Evolutionary conservation across 2,113 vertebrate genomes (phyloP).

Genomic region (Rallus limicola): DNA sequence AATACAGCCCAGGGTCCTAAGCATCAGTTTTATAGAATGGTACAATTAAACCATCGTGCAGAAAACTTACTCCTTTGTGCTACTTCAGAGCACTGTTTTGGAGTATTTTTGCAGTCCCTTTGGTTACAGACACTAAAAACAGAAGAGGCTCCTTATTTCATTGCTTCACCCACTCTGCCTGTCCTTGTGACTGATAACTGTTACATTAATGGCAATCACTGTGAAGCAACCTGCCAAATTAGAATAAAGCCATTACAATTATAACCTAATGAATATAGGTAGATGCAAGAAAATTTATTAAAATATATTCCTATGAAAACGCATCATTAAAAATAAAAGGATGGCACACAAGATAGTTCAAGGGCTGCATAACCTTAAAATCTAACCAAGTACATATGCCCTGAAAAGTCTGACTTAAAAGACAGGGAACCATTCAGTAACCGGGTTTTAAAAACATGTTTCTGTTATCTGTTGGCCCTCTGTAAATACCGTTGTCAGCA

Average conservation of each 20-base stretch:
- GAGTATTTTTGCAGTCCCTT: slow-evolving; percentile 20
- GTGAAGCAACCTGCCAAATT: background rate
- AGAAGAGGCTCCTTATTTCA: background rate
- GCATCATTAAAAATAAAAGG: background rate
- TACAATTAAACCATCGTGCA: background rate
- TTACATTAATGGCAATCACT: background rate
- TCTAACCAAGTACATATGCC: background rate
- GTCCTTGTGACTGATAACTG: background rate
- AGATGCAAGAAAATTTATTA: background rate
- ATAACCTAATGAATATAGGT: background rate
- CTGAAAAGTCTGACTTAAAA: background rate
- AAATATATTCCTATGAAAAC: background rate
- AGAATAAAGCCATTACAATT: slow-evolving; percentile 19
- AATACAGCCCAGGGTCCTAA: background rate
- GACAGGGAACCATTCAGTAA: background rate
- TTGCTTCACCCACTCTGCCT: background rate
- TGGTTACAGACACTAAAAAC: slow-evolving; percentile 7
- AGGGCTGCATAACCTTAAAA: background rate
- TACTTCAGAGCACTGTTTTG: background rate
- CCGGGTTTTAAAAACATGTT: background rate
- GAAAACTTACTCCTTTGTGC: background rate
- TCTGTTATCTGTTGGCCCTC: background rate
- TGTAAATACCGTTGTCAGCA: background rate
- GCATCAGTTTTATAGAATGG: background rate
- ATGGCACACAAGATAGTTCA: background rate